Evolutionary conservation across 2,888 invertebrate genomes (phyloP), one percentile per base, ranked within the genome.

Genomic region (Eupithecia subumbrata): DNA sequence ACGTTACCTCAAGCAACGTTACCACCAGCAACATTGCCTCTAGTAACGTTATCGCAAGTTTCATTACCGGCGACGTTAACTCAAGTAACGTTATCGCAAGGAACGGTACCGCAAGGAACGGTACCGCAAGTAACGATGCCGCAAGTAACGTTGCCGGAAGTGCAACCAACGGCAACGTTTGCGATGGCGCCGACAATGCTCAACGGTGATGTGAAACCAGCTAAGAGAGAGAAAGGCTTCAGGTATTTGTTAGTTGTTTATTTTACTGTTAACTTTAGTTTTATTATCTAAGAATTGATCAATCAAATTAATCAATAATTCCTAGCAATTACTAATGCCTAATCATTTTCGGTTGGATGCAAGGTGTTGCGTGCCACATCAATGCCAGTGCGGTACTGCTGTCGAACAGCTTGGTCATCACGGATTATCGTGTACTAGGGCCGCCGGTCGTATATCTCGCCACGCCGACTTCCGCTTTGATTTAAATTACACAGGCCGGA

Each of bases 151-250:
- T 64, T 75, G 85, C 45, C 72, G 18, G 72, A 72, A 43, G 60
- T 67, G 64, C 72, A 73, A 56, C 64, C 68, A 0, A 22, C 77
- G 43, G 68, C 71, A 25, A 73, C 71, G 30, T 76, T 77, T 43
- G 67, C 75, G 48, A 72, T 77, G 75, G 74, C 84, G 34, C 83
- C 83, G 68, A 82, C 85, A 14, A 72, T 73, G 52, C 78, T 75
- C 75, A 93, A 92, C 76, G 93, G 92, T 2, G 91, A 92, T 66
- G 76, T 82, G 69, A 95, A 91, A 89, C 84, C 85, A 79, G 87
- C 92, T 64, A 93, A 95, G 82, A 90, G 95, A 94, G 85, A 91
- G 78, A 92, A 92, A 85, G 91, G 89, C 76, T 92, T 92, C 83
- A 88, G 96, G 96, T 85, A 70, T 40, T 37, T 67, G 25, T 60